phyloP scores from a whole-genome alignment of 2,113 vertebrate species.

The Dromaius novaehollandiae region DNA sequence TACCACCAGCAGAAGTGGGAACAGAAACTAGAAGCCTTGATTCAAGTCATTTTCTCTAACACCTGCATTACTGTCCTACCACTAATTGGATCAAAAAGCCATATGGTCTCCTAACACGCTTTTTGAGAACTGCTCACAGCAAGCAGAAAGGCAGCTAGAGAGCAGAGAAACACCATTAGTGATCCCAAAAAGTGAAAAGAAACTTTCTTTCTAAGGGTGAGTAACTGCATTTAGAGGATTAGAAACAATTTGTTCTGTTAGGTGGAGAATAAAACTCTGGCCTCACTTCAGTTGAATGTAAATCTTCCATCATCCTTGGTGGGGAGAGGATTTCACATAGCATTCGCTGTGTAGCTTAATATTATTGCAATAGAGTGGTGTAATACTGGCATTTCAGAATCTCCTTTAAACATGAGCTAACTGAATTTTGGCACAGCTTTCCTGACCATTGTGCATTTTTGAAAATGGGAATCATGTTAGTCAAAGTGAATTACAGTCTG shows the following conservation, averaged over 20 bases:
- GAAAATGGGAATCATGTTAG: background rate
- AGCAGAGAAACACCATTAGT: background rate
- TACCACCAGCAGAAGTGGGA: background rate
- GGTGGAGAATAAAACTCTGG: background rate
- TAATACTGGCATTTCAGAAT: background rate
- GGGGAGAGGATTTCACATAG: background rate
- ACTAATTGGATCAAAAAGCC: background rate
- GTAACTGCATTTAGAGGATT: background rate
- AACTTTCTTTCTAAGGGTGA: background rate
- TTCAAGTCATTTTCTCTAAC: background rate
- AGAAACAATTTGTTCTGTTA: background rate
- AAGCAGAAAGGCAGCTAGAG: background rate
- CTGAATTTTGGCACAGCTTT: background rate
- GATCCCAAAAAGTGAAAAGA: background rate
- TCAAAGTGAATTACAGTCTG: background rate
- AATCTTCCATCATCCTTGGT: background rate
- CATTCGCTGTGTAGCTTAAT: background rate
- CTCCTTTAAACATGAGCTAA: background rate
- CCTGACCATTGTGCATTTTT: background rate
- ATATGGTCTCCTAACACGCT: rapidly evolving
- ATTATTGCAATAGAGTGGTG: background rate
- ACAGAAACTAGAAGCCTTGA: background rate
- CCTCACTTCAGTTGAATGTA: background rate
- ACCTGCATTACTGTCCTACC: background rate
- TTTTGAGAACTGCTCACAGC: background rate